phyloP scores from a whole-genome alignment of 1,140 invertebrate species.

The Cyclina sinensis region DNA sequence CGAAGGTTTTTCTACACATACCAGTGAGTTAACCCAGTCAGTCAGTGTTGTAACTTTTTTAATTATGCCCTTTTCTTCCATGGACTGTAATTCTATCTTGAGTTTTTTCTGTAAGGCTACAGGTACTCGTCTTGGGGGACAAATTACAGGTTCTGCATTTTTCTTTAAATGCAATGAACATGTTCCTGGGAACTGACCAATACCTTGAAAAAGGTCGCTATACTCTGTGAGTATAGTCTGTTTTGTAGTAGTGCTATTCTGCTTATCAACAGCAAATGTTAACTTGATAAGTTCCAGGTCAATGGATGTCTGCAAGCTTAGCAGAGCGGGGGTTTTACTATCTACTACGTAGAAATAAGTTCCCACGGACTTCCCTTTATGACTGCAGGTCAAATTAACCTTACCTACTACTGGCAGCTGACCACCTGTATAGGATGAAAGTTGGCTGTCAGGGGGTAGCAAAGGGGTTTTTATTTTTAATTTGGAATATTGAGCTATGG shows the following conservation, averaged over 20 bases:
- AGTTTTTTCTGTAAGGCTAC: slow-evolving; percentile 52
- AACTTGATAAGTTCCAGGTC: slow-evolving; percentile 31
- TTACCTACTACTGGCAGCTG: background rate
- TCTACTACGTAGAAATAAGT: background rate
- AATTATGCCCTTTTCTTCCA: slow-evolving; percentile 67
- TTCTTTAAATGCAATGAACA: slow-evolving; percentile 53
- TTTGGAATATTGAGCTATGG: background rate
- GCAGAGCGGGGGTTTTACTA: background rate
- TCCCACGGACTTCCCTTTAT: background rate
- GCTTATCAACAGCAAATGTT: slow-evolving; percentile 17
- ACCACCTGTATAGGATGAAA: slow-evolving; percentile 23
- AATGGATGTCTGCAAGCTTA: background rate
- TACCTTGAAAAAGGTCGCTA: slow-evolving; percentile 40
- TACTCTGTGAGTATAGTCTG: background rate
- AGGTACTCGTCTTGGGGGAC: slow-evolving; percentile 58
- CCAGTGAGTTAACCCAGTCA: slow-evolving; percentile 73
- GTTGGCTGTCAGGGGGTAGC: slow-evolving; percentile 8
- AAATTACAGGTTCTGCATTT: slow-evolving; percentile 54
- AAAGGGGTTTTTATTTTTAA: background rate
- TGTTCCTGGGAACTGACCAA: slow-evolving; percentile 61
- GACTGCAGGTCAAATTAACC: background rate
- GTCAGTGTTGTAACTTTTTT: slow-evolving; percentile 70
- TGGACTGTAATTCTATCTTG: slow-evolving; percentile 71
- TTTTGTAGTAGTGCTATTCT: background rate
- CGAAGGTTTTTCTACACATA: slow-evolving; percentile 67